Percentiles rank a stretch among this genome's conserved stretches.
Conservation (phyloP, 2,113 vertebrate species). For the Colinus virginianus region DNA sequence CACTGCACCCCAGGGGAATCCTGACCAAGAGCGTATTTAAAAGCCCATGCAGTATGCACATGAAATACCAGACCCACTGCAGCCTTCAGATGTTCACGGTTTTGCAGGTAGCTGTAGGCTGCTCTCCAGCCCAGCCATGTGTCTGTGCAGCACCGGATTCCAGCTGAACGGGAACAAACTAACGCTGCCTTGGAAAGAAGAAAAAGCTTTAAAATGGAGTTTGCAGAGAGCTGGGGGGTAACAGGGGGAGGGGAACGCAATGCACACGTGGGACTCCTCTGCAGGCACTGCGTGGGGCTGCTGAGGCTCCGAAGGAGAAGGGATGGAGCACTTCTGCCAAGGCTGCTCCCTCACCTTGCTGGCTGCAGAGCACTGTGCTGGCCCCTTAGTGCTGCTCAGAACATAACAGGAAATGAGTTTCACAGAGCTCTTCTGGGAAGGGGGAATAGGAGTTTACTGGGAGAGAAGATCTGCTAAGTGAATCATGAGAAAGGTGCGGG, state of each 20-base stretch:
- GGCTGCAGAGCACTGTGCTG: too few species aligned
- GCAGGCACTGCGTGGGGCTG: neutral
- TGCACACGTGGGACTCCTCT: neutral
- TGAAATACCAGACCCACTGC: neutral
- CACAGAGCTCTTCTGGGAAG: neutral
- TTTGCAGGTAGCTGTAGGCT: neutral
- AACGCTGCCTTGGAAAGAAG: neutral
- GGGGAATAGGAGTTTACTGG: neutral
- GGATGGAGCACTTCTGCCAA: neutral
- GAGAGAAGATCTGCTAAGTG: neutral
- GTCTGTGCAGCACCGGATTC: neutral
- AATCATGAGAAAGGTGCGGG: neutral
- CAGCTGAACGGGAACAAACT: neutral
- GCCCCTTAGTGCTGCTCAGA: neutral
- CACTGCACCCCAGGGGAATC: neutral
- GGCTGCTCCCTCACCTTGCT: neutral
- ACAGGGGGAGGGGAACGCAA: neutral
- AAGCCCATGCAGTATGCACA: neutral
- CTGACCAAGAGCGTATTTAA: neutral
- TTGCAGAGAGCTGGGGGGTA: neutral
- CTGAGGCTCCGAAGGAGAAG: neutral
- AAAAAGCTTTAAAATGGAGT: neutral
- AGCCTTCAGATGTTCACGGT: neutral
- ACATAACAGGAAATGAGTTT: neutral
- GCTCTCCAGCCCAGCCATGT: accelerated